Evolutionary conservation across 2,888 invertebrate genomes (phyloP).

Genomic region (Melinopterus prodromus): DNA sequence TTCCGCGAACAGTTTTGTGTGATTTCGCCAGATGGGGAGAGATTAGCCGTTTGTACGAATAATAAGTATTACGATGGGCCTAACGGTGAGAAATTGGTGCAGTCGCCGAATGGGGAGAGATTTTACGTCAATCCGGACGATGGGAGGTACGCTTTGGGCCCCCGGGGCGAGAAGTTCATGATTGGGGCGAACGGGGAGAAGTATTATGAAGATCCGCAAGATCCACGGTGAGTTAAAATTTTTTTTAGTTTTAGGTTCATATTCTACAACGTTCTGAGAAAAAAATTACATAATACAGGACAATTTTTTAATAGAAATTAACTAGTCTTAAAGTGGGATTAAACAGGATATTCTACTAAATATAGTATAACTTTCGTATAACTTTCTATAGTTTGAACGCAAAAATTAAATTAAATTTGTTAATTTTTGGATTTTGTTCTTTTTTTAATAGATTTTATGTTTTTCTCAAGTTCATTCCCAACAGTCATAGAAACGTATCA

Average conservation of each 20-base stretch:
- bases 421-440: too few species aligned
- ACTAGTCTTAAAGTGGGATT: too few species aligned
- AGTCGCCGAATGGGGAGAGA: constrained; percentile 34
- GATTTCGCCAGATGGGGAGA: constrained; percentile 34
- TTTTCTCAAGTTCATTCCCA: too few species aligned
- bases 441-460: too few species aligned
- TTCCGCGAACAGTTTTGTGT: constrained; percentile 34
- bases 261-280: not conserved
- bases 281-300: not conserved
- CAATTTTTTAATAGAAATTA: too few species aligned
- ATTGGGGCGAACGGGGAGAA: constrained; percentile 35
- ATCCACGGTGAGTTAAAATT: constrained; percentile 17
- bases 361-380: too few species aligned
- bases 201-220: constrained; percentile 32
- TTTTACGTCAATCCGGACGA: constrained; percentile 32
- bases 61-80: constrained; percentile 34
- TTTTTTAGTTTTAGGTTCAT: not conserved
- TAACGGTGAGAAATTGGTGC: constrained; percentile 34
- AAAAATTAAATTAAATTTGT: too few species aligned
- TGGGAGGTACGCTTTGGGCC: constrained; percentile 32
- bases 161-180: constrained; percentile 30
- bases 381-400: too few species aligned
- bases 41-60: constrained; percentile 30
- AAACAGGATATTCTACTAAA: too few species aligned
- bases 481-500: too few species aligned